Percentiles rank a stretch among this genome's conserved stretches.
phyloP scores from a whole-genome alignment of 2,113 vertebrate species.

The Synodontis membranacea region DNA sequence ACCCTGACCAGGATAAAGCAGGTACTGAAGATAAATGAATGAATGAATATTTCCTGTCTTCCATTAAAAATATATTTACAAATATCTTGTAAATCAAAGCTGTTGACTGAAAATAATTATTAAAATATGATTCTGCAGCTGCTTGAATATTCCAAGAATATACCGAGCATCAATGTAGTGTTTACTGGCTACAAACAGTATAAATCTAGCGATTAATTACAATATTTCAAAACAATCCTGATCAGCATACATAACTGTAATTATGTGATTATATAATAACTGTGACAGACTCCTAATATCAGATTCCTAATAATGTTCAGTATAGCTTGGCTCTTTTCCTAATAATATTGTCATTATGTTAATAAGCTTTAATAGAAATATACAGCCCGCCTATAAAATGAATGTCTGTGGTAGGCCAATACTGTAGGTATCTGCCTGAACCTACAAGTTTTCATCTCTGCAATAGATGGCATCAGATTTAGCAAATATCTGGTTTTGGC shows the following conservation, averaged over 20 bases:
- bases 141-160: not conserved
- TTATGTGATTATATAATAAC: not conserved
- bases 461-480: constrained; percentile 31
- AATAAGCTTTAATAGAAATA: not conserved
- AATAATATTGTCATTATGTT: not conserved
- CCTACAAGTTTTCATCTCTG: not conserved
- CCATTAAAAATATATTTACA: not conserved
- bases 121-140: not conserved
- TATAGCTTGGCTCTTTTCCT: not conserved
- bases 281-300: not conserved
- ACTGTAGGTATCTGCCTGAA: not conserved
- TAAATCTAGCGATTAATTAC: not conserved
- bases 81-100: not conserved
- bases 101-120: not conserved
- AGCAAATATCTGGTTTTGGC: constrained; percentile 31
- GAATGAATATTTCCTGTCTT: not conserved
- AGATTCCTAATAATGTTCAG: not conserved
- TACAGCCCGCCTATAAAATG: not conserved
- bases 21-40: not conserved
- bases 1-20: not conserved
- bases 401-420: not conserved
- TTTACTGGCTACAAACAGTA: not conserved
- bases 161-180: not conserved
- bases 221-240: not conserved
- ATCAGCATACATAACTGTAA: not conserved